Conservation (phyloP, 23 tunicate species). For the Botrylloides violaceus region DNA sequence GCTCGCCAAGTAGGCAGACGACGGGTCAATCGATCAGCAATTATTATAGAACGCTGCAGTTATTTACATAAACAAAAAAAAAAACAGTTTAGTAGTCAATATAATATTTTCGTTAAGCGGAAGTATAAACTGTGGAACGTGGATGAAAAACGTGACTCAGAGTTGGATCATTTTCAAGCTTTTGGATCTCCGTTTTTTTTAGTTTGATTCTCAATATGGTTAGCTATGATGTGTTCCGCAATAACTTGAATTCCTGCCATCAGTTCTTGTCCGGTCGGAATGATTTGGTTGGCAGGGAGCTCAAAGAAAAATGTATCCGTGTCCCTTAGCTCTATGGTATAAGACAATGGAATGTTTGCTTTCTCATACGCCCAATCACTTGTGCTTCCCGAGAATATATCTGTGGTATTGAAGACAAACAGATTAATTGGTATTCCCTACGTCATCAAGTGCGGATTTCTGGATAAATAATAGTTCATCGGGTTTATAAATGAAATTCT, state of each 20-base stretch:
- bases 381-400: conserved; percentile 17
- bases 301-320: not conserved
- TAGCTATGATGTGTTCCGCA: not conserved
- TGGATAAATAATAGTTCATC: too few species aligned
- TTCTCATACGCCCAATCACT: conserved; percentile 23
- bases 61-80: too few species aligned
- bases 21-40: too few species aligned
- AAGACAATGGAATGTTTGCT: conserved; percentile 1
- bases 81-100: too few species aligned
- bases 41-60: too few species aligned
- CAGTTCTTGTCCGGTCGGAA: conserved; percentile 4
- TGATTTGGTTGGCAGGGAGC: conserved; percentile 9
- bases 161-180: not conserved
- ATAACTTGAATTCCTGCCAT: conserved; percentile 11
- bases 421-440: not conserved
- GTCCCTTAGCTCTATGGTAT: conserved; percentile 5
- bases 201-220: too few species aligned
- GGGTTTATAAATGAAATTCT: too few species aligned
- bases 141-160: not conserved
- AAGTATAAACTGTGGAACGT: not conserved
- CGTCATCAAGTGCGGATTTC: too few species aligned
- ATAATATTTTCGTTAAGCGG: not conserved
- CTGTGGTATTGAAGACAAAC: too few species aligned
- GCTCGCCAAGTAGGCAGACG: too few species aligned
- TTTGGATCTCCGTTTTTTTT: too few species aligned